phyloP scores from a whole-genome alignment of 2,797 vertebrate species.

The Platalea minor region DNA sequence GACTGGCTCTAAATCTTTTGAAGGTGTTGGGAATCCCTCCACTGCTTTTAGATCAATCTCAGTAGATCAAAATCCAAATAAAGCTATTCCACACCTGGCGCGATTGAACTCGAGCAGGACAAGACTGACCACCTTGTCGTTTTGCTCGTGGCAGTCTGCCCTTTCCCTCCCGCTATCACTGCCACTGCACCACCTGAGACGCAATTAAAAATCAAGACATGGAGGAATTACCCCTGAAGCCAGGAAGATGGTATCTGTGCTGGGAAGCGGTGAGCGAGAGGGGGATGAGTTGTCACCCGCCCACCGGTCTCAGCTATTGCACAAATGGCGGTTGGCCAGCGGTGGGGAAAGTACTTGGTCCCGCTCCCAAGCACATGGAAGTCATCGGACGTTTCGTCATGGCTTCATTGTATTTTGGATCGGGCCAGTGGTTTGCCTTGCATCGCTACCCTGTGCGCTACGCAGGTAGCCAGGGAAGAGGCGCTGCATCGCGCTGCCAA shows the following conservation, averaged over 20 bases:
- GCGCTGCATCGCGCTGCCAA: neutral
- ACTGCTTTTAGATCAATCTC: neutral
- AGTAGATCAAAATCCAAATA: neutral
- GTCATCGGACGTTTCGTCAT: conserved; percentile 46
- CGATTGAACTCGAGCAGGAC: neutral
- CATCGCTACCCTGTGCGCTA: neutral
- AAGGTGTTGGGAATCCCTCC: neutral
- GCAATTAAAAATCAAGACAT: neutral
- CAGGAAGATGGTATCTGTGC: conserved; percentile 27
- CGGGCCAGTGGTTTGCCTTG: neutral
- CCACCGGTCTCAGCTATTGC: conserved; percentile 15
- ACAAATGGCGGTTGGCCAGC: neutral
- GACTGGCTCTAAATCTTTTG: neutral
- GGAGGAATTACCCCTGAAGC: conserved; percentile 43
- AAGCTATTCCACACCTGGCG: neutral
- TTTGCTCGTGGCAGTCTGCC: neutral
- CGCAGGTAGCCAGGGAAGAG: neutral
- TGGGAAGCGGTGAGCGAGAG: neutral
- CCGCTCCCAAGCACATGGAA: conserved; percentile 12
- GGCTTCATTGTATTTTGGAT: conserved; percentile 17
- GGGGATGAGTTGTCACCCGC: neutral
- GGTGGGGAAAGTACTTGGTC: conserved; percentile 18
- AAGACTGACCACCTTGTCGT: neutral
- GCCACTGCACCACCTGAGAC: neutral
- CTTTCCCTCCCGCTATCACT: neutral